Evolutionary conservation across 2,888 invertebrate species (phyloP).

Genomic region (Hyposoter dolosus): DNA sequence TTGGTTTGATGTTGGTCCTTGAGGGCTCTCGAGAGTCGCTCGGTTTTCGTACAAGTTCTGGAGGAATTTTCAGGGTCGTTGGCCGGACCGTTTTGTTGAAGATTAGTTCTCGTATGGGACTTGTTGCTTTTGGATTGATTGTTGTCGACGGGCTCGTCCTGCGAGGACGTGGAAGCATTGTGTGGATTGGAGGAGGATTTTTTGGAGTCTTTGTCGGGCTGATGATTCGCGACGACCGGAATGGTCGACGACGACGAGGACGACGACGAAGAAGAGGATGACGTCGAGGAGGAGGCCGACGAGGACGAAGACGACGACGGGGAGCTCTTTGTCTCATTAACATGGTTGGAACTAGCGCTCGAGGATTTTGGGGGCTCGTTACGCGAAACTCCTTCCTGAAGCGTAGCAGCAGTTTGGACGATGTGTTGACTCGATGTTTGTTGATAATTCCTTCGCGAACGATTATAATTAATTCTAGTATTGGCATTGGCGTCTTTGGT

Average conservation of each 20-base stretch:
- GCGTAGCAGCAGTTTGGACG: not conserved
- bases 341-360: conserved; percentile 29
- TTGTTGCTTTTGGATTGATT: conserved; percentile 47
- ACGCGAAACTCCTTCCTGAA: conserved; percentile 22
- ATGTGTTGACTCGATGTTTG: conserved; percentile 67
- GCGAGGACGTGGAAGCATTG: conserved; percentile 65
- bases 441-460: conserved; percentile 76
- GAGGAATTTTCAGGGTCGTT: conserved; percentile 70
- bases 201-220: conserved; percentile 76
- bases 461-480: conserved; percentile 74
- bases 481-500: conserved; percentile 74
- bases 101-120: conserved; percentile 60
- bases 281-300: not conserved
- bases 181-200: conserved; percentile 70
- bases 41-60: conserved; percentile 68
- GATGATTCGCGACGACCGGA: conserved; percentile 54
- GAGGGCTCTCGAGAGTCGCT: conserved; percentile 69
- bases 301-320: not conserved
- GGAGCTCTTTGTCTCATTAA: conserved; percentile 37
- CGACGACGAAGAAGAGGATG: not conserved
- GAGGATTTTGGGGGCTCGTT: conserved; percentile 40
- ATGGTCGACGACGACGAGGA: not conserved
- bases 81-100: conserved; percentile 58
- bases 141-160: conserved; percentile 70
- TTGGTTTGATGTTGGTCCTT: conserved; percentile 74